These are phyloP conservation scores for Xiphydria camelus DNA, from an alignment of 2,888 invertebrate genomes.

Conservation along the genomic window DNA sequence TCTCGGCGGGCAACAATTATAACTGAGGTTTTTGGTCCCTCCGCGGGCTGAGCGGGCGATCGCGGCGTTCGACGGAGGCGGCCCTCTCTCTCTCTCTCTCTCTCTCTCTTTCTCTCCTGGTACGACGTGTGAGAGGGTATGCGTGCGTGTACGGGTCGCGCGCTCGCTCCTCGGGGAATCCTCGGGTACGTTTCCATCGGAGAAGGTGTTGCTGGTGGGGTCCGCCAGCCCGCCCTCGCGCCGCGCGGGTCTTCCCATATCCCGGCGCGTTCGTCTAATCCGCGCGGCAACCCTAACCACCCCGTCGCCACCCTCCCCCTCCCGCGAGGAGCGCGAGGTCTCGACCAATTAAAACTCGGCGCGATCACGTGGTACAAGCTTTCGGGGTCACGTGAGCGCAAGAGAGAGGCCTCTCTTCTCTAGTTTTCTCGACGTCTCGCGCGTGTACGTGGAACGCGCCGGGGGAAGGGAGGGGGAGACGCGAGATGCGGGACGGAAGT, in stretches of 20 bases:
- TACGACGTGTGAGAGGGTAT: neutral
- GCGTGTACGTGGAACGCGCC: no score
- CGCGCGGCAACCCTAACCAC: slow-evolving; percentile 40
- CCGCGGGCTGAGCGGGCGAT: slow-evolving; percentile 49
- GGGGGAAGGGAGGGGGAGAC: no score
- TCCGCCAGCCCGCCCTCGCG: slow-evolving; percentile 43
- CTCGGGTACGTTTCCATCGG: slow-evolving; percentile 22
- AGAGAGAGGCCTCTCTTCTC: no score
- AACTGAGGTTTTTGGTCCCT: slow-evolving; percentile 56
- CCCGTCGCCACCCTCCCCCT: slow-evolving; percentile 23
- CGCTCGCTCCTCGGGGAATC: neutral
- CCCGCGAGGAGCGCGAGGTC: slow-evolving; percentile 24
- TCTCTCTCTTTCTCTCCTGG: slow-evolving; percentile 3
- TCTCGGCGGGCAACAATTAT: slow-evolving; percentile 57
- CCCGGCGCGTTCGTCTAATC: slow-evolving; percentile 44
- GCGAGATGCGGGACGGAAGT: no score
- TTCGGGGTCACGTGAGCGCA: slow-evolving; percentile 18
- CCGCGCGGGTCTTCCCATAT: slow-evolving; percentile 28
- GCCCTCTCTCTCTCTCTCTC: slow-evolving; percentile 7
- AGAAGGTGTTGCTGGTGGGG: slow-evolving; percentile 52
- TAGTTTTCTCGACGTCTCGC: slow-evolving; percentile 8
- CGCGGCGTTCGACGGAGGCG: neutral
- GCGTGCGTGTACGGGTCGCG: slow-evolving; percentile 1
- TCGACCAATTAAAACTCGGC: slow-evolving; percentile 56
- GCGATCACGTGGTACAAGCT: slow-evolving; percentile 12